Percentiles rank a stretch among this genome's conserved stretches.
Conservation (phyloP, 2,888 invertebrate genomes). For the Tolmerus cingulatus region DNA sequence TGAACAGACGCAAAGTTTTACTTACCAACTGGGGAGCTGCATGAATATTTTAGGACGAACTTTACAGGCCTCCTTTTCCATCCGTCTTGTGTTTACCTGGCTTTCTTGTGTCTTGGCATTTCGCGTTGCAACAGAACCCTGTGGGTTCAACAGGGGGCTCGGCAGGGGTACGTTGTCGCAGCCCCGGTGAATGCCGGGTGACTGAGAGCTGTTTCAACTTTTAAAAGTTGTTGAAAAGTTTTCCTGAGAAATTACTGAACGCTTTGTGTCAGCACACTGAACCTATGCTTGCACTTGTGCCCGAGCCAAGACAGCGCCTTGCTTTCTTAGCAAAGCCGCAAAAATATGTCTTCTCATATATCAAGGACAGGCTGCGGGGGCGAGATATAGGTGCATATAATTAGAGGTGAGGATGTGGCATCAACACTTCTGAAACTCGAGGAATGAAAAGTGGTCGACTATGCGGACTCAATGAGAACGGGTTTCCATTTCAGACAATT, state of each 20-base stretch:
- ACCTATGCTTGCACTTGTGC: slow-evolving; percentile 9
- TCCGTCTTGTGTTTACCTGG: slow-evolving; percentile 14
- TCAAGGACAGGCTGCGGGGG: neutral
- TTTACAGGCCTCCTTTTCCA: slow-evolving; percentile 6
- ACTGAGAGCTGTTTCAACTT: neutral
- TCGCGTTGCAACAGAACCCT: neutral
- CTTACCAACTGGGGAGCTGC: slow-evolving; percentile 13
- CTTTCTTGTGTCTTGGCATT: slow-evolving; percentile 4
- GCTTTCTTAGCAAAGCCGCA: neutral
- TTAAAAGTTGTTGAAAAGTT: slow-evolving; percentile 22
- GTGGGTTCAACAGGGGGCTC: neutral
- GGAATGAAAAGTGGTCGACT: neutral
- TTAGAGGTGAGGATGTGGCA: neutral
- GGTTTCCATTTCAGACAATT: neutral
- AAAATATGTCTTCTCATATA: neutral
- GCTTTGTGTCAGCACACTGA: slow-evolving; percentile 2
- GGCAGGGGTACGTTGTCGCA: neutral
- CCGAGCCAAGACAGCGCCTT: neutral
- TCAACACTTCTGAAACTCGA: neutral
- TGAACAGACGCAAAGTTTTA: slow-evolving; percentile 22
- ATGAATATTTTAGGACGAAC: slow-evolving; percentile 22
- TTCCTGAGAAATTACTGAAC: neutral
- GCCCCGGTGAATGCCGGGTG: neutral
- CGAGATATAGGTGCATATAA: slow-evolving; percentile 1
- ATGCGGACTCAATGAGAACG: neutral